Conservation (phyloP, 2,113 vertebrate species). For the Phocoena phocoena region DNA sequence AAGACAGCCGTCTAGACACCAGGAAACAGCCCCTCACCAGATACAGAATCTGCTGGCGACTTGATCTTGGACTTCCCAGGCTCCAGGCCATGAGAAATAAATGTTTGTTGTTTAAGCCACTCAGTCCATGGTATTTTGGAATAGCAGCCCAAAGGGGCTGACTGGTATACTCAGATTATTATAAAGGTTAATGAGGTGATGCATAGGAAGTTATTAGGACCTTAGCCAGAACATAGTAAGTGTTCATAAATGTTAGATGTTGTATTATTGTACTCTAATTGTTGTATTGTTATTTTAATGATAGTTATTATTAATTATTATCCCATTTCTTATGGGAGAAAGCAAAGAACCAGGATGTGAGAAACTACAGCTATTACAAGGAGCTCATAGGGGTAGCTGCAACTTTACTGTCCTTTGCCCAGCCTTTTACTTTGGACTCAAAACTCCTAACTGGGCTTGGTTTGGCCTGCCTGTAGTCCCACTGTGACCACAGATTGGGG, state of each 20-base stretch:
- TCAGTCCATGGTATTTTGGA: not conserved
- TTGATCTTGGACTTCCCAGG: not conserved
- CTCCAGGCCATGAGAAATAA: not conserved
- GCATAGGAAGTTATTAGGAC: not conserved
- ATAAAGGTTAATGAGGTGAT: not conserved
- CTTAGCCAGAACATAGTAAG: not conserved
- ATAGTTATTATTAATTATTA: no score
- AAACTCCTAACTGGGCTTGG: not conserved
- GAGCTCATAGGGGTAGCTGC: not conserved
- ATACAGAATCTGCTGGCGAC: not conserved
- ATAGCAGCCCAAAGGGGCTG: not conserved
- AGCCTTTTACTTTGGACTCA: not conserved
- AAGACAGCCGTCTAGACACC: not conserved
- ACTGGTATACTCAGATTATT: not conserved
- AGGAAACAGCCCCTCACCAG: not conserved
- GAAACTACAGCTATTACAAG: not conserved
- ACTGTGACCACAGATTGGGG: not conserved
- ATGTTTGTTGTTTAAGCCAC: not conserved
- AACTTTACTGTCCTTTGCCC: not conserved
- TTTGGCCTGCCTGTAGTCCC: not conserved
- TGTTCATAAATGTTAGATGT: not conserved
- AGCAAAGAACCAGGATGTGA: not conserved
- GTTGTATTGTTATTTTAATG: not conserved
- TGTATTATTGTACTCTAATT: not conserved
- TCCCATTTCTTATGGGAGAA: not conserved